These are phyloP conservation scores for Nematopogon swammerdamellus DNA, from an alignment of 2,888 invertebrate genomes.

Conservation along the genomic window DNA sequence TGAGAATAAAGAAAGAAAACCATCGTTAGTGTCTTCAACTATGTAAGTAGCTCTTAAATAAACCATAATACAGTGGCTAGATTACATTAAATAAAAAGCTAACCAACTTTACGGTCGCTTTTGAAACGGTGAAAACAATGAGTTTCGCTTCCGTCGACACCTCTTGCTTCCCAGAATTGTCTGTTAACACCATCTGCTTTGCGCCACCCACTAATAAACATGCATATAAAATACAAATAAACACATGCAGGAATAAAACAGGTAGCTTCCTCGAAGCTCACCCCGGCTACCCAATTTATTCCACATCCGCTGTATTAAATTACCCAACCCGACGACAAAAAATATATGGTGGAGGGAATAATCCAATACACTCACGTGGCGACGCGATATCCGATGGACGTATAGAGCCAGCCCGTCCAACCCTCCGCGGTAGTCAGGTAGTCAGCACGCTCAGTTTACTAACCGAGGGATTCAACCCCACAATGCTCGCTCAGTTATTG, in stretches of 20 bases:
- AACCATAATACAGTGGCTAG: too few species aligned
- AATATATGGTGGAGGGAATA: conserved; percentile 18
- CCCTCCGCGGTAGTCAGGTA: conserved; percentile 43
- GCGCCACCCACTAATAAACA: conserved; percentile 17
- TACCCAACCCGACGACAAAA: conserved; percentile 30
- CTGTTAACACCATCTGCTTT: conserved; percentile 21
- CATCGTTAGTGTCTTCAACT: too few species aligned
- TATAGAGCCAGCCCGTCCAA: conserved; percentile 33
- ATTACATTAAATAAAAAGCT: too few species aligned
- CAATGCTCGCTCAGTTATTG: conserved; percentile 36
- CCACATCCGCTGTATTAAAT: conserved; percentile 53
- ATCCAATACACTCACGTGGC: conserved; percentile 32
- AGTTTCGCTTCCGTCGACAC: conserved; percentile 8
- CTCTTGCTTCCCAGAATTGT: conserved; percentile 41
- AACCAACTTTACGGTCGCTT: too few species aligned
- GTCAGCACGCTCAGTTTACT: conserved; percentile 48
- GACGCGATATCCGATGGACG: conserved; percentile 34
- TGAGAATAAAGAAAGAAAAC: too few species aligned
- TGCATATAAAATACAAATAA: conserved; percentile 20
- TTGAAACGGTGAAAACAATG: background rate
- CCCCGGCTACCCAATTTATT: conserved; percentile 53
- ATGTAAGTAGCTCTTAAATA: too few species aligned
- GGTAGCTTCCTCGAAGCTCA: conserved; percentile 45
- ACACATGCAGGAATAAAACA: conserved; percentile 32
- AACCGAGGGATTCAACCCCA: conserved; percentile 27